Conservation (phyloP, 2,113 vertebrate genomes). For the Hydrolagus affinis region DNA sequence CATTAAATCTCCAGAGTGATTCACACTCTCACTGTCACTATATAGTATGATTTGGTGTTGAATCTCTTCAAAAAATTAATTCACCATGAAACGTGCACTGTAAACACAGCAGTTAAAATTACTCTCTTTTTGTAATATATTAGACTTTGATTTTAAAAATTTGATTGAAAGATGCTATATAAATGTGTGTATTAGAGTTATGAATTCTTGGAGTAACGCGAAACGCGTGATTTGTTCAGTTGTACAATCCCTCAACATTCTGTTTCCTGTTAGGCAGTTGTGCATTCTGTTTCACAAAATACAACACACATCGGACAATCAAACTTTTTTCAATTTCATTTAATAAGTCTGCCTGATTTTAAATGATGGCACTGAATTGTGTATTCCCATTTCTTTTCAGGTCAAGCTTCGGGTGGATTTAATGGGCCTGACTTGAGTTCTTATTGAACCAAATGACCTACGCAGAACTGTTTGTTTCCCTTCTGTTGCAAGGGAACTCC, state of each 20-base stretch:
- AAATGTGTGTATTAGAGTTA: too few species aligned
- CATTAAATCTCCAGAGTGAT: too few species aligned
- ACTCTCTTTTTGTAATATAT: too few species aligned
- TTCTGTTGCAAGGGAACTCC: not conserved
- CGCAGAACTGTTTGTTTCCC: not conserved
- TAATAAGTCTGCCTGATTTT: not conserved
- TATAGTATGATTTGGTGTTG: too few species aligned
- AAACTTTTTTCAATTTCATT: not conserved
- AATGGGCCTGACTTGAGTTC: not conserved
- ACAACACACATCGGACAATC: not conserved
- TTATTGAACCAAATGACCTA: not conserved
- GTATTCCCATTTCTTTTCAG: not conserved
- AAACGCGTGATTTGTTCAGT: too few species aligned
- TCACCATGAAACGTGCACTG: too few species aligned
- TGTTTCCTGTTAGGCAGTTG: not conserved
- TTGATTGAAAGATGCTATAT: too few species aligned
- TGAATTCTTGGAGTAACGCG: too few species aligned
- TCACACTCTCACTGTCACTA: too few species aligned
- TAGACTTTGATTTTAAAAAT: too few species aligned
- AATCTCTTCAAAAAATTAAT: too few species aligned
- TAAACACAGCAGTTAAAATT: too few species aligned
- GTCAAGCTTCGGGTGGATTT: not conserved
- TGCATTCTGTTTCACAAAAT: not conserved
- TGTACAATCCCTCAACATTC: not conserved
- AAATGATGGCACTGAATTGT: not conserved